Conservation (phyloP, 2,113 vertebrate species). For the Neolamprologus modestus region DNA sequence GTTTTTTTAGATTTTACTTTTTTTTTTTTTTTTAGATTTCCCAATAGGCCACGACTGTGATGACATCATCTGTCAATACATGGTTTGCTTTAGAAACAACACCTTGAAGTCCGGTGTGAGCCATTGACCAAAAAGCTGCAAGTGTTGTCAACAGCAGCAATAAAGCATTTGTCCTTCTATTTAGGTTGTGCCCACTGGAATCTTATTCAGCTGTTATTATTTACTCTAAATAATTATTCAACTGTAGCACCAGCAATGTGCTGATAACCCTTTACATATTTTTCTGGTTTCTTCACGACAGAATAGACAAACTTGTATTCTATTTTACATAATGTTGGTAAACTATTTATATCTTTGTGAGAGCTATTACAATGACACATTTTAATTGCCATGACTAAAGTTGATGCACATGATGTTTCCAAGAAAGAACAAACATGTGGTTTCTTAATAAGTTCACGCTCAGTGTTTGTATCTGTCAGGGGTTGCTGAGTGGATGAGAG, state of each 20-base stretch:
- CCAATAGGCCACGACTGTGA: not conserved
- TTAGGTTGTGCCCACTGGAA: not conserved
- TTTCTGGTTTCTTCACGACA: not conserved
- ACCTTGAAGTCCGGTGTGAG: not conserved
- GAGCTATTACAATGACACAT: not conserved
- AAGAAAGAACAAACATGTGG: not conserved
- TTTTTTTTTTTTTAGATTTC: not conserved
- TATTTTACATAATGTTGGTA: not conserved
- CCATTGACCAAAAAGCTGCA: not conserved
- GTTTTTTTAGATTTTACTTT: not conserved
- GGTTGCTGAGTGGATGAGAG: too few species aligned
- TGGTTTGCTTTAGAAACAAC: not conserved
- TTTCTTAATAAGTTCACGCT: not conserved
- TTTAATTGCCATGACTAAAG: not conserved
- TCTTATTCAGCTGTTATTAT: not conserved
- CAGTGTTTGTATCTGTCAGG: not conserved
- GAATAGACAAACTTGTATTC: not conserved
- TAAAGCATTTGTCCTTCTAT: not conserved
- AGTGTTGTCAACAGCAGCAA: not conserved
- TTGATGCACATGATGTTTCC: not conserved
- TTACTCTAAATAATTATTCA: not conserved
- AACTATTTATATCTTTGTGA: not conserved
- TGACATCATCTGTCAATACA: not conserved
- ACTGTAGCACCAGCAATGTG: not conserved
- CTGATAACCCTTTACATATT: not conserved